Percentiles rank a stretch among this genome's conserved stretches.
Evolutionary conservation across 2,888 invertebrate genomes (phyloP).

Genomic region (Ferdinandea cuprea): DNA sequence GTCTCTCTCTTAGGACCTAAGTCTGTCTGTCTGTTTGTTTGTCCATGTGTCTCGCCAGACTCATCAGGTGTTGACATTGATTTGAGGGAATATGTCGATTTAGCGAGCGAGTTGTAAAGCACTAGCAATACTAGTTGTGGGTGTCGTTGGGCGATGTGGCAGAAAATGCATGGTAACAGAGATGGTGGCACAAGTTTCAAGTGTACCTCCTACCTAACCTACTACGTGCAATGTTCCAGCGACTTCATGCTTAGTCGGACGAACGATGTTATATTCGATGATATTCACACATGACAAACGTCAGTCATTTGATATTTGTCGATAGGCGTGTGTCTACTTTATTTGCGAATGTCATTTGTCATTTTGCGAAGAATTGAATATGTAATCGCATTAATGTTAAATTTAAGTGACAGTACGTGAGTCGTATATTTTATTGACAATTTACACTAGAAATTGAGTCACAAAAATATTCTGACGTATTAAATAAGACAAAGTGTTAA

Average conservation of each 20-base stretch:
- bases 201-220: too few relatives aligned
- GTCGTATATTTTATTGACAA: too few relatives aligned
- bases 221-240: slow-evolving; percentile 47
- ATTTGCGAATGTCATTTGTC: slow-evolving; percentile 41
- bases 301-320: slow-evolving; percentile 39
- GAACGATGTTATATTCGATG: slow-evolving; percentile 58
- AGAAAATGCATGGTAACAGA: background rate
- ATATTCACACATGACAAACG: slow-evolving; percentile 59
- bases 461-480: too few relatives aligned
- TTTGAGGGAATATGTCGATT: slow-evolving; percentile 65
- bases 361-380: slow-evolving; percentile 40
- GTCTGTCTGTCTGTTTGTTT: background rate
- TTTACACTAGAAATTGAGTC: too few relatives aligned
- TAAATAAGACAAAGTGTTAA: too few relatives aligned
- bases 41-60: background rate
- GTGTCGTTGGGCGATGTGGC: background rate
- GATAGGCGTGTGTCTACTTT: slow-evolving; percentile 13
- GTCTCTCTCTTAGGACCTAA: background rate
- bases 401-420: slow-evolving; percentile 24
- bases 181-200: slow-evolving; percentile 28
- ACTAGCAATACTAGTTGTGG: slow-evolving; percentile 17
- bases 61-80: slow-evolving; percentile 51
- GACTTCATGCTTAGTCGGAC: slow-evolving; percentile 63
- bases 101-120: slow-evolving; percentile 55
- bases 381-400: slow-evolving; percentile 46